Base-by-base conservation (phyloP, 2,888 invertebrate species). In the Drosophila imparisetae region DNA sequence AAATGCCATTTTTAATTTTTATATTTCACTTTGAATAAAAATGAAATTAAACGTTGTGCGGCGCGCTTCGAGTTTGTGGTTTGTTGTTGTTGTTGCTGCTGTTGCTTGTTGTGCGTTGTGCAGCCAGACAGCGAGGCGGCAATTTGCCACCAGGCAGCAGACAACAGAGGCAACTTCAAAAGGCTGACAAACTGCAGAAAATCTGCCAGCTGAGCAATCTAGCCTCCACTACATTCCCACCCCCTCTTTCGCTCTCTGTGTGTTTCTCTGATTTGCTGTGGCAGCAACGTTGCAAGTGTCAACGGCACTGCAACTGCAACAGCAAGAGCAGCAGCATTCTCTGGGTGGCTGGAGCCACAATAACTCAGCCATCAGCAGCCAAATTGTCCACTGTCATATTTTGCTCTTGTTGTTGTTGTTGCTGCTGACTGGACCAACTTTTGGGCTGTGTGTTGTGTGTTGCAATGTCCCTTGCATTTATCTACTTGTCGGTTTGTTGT, bases 1-100 rank as follows among this genome's bases (percentile, higher is more conserved):
- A 88, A 84, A 88, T 84, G 84, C 70, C 86, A 81, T 86, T 83
- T 83, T 83, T 86, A 85, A 85, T 86, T 86, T 88, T 67, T 76
- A 73, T 78, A 71, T 86, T 76, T 85, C 88, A 81, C 82, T 86
- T 80, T 88, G 86, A 83, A 85, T 83, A 76, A 88, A 85, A 83
- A 79, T 87, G 74, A 83, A 86, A 86, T 87, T 87, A 83, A 83
- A 84, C 62, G 78, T 65, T 80, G 75, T 57, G 60, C 48, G 45
- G 15, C 45, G 45, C 45, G 24, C 7, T 45, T 24, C 15, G 7
- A 24, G 24, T 45, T 42, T 42, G 42, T 42, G 15, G 45, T 7
- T 21, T 45, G 45, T 7, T 45, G 42, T 15, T 7, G 60, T 60
- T 34, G 60, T 50, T 54, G 58, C 10, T 21, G 68, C 24, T 32